Percentiles rank a stretch among this genome's conserved stretches.
These are phyloP conservation scores for Nomada ferruginata DNA, from an alignment of 2,888 invertebrate species.

Conservation along the genomic window DNA sequence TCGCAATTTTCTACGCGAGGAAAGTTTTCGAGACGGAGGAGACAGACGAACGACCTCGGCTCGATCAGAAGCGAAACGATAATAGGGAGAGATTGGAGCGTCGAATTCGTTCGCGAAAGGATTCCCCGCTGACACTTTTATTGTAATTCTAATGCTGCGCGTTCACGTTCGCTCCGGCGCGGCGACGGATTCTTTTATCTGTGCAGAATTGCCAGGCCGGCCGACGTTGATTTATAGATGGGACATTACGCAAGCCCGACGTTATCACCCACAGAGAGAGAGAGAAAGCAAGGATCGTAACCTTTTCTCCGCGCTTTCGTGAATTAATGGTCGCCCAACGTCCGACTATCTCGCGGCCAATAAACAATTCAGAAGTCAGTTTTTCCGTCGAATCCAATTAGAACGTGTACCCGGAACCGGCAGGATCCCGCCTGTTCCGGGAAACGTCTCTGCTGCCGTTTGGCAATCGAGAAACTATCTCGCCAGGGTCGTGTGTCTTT, in stretches of 20 bases:
- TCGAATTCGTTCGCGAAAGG: not conserved
- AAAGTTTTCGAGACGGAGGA: too few species aligned
- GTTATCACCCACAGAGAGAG: slow-evolving; percentile 55
- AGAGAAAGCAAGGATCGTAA: slow-evolving; percentile 37
- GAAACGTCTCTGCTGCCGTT: slow-evolving; percentile 1
- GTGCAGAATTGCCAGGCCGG: slow-evolving; percentile 45
- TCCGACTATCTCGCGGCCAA: slow-evolving; percentile 27
- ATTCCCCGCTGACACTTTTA: slow-evolving; percentile 26
- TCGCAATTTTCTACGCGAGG: too few species aligned
- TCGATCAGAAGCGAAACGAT: slow-evolving; percentile 1
- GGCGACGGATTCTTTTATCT: slow-evolving; percentile 57
- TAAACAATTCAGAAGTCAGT: slow-evolving; percentile 21
- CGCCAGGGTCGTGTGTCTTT: slow-evolving; percentile 17
- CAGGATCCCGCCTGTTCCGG: slow-evolving; percentile 33
- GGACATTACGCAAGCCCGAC: slow-evolving; percentile 56
- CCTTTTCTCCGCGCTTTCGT: slow-evolving; percentile 42
- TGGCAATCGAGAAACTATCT: slow-evolving; percentile 19
- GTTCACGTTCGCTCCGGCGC: slow-evolving; percentile 12
- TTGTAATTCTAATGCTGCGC: slow-evolving; percentile 32
- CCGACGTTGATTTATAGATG: slow-evolving; percentile 64
- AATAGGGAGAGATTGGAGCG: not conserved
- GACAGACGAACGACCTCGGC: not conserved
- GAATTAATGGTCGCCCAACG: slow-evolving; percentile 40
- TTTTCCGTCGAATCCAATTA: slow-evolving; percentile 15
- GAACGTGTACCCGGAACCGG: not conserved